phyloP scores from a whole-genome alignment of 2,113 vertebrate species.

The Pheucticus melanocephalus region DNA sequence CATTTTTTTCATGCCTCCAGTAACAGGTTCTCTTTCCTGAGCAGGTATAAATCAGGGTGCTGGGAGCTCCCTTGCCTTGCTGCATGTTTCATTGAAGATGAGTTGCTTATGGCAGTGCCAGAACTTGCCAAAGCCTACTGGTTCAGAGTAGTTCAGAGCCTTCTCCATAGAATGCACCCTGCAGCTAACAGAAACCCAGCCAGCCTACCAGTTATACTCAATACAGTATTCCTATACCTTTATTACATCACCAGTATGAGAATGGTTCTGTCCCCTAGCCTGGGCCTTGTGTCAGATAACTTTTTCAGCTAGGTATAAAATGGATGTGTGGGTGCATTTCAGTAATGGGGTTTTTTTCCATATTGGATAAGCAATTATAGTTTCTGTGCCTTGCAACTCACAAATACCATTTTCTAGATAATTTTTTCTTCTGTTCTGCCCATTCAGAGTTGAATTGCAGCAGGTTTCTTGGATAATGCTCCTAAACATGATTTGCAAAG shows the following conservation, averaged over 20 bases:
- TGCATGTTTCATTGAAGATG: not conserved
- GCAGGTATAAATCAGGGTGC: not conserved
- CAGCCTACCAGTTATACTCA: not conserved
- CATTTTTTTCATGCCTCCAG: not conserved
- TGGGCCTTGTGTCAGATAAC: not conserved
- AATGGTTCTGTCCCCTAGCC: not conserved
- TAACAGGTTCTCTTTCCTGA: not conserved
- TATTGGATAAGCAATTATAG: not conserved
- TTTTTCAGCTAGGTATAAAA: not conserved
- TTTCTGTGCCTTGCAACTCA: not conserved
- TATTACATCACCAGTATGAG: not conserved
- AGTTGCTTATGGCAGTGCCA: not conserved
- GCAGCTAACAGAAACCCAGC: not conserved
- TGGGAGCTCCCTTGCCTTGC: not conserved
- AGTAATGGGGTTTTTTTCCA: accelerated
- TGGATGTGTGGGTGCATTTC: not conserved
- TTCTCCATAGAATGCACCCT: not conserved
- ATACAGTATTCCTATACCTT: not conserved
- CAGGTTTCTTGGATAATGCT: not conserved
- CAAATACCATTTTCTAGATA: not conserved
- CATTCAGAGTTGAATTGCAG: not conserved
- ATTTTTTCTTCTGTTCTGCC: not conserved
- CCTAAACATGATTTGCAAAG: not conserved
- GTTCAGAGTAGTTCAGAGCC: not conserved
- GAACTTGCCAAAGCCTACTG: not conserved